phyloP scores from a whole-genome alignment of 2,888 invertebrate species.

The Cryptops parisi region DNA sequence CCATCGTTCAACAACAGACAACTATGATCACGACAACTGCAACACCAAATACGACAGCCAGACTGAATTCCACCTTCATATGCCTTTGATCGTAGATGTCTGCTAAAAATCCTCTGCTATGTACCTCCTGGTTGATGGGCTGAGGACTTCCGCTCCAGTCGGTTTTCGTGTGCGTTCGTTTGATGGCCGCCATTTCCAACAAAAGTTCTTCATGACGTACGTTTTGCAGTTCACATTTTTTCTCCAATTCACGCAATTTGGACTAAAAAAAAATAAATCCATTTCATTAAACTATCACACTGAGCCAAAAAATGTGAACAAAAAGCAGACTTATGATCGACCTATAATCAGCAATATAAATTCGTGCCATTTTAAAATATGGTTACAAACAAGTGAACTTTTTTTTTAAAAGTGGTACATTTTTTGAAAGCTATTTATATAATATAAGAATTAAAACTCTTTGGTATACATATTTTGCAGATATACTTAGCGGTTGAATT shows the following conservation, averaged over 20 bases:
- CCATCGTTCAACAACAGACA: no score
- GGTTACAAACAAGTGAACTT: no score
- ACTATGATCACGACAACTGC: no score
- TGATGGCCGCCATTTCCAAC: conserved; percentile 61
- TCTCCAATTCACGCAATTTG: conserved; percentile 60
- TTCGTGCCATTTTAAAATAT: no score
- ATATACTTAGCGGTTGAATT: no score
- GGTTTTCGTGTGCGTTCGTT: conserved; percentile 33
- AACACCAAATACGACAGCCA: no score
- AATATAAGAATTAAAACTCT: no score
- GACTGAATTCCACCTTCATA: no score
- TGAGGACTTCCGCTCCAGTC: neutral
- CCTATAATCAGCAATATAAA: neutral
- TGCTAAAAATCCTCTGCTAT: neutral
- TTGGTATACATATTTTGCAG: no score
- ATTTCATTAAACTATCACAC: neutral
- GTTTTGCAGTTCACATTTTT: conserved; percentile 61
- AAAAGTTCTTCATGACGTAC: conserved; percentile 76
- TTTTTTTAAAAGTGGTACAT: no score
- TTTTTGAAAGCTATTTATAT: no score
- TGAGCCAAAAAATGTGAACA: neutral
- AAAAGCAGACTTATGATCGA: neutral
- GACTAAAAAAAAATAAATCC: conserved; percentile 19
- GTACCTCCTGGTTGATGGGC: conserved; percentile 4
- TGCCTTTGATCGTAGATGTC: no score